Conservation (phyloP, 64 coral and sea anemone genomes). For the Montipora foliosa region DNA sequence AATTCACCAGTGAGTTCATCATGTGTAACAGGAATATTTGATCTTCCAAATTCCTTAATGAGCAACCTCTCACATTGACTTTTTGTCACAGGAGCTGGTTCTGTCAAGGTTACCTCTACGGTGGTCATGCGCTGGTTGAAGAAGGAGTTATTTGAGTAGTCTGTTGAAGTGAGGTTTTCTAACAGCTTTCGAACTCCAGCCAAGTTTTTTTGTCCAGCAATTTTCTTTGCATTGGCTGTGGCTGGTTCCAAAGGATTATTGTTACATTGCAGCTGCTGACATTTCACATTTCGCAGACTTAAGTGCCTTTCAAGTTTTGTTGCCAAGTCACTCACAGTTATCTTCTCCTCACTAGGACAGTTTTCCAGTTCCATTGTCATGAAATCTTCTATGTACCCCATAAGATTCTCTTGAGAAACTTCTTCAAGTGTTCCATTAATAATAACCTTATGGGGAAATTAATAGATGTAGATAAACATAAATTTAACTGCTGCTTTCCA, state of each 20-base stretch:
- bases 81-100: slow-evolving; percentile 21
- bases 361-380: slow-evolving; percentile 54
- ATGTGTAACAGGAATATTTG: slow-evolving; percentile 70
- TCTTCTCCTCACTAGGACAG: neutral
- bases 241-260: slow-evolving; percentile 22
- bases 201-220: slow-evolving; percentile 51
- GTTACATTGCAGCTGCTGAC: slow-evolving; percentile 66
- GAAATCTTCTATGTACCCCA: slow-evolving; percentile 80
- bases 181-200: slow-evolving; percentile 45
- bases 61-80: slow-evolving; percentile 57
- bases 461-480: neutral
- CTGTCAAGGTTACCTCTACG: slow-evolving; percentile 15
- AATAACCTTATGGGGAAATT: slow-evolving; percentile 56
- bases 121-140: neutral
- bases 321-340: slow-evolving; percentile 71
- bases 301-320: slow-evolving; percentile 57
- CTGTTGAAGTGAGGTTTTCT: neutral
- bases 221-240: slow-evolving; percentile 49
- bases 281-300: slow-evolving; percentile 55
- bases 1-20: slow-evolving; percentile 31
- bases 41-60: slow-evolving; percentile 46
- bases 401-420: slow-evolving; percentile 91
- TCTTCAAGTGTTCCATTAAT: slow-evolving; percentile 85
- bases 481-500: too few species aligned
- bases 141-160: neutral